These are phyloP conservation scores for Zaprionus nigranus DNA, from an alignment of 1,140 invertebrate genomes.

Conservation along the genomic window DNA sequence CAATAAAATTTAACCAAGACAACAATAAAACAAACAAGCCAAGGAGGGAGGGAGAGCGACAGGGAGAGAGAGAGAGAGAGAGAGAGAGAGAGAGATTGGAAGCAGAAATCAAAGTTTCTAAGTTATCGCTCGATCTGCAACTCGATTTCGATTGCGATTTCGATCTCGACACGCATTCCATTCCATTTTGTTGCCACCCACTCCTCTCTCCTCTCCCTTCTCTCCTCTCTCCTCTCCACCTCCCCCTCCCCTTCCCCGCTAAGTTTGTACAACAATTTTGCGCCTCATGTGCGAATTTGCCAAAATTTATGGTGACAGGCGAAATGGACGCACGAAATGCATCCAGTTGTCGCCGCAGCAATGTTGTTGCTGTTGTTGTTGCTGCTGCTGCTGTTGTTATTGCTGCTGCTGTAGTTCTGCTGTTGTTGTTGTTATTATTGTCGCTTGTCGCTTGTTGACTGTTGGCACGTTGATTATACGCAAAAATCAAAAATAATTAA, in stretches of 20 bases:
- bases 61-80: not conserved
- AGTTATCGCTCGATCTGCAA: too few relatives aligned
- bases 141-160: conserved; percentile 2
- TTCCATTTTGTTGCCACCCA: not conserved
- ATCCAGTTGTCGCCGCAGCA: conserved; percentile 57
- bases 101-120: too few relatives aligned
- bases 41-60: not conserved
- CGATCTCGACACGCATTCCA: not conserved
- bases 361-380: conserved; percentile 27
- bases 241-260: fast-evolving
- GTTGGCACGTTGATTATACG: conserved; percentile 82
- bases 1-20: conserved; percentile 71
- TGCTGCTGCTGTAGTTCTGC: conserved; percentile 11
- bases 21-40: conserved; percentile 35
- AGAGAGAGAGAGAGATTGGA: not conserved
- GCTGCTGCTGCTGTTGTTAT: conserved; percentile 19
- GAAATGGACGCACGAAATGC: conserved; percentile 66
- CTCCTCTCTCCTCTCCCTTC: too few relatives aligned
- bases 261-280: conserved; percentile 40
- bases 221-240: too few relatives aligned
- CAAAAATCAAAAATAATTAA: conserved; percentile 84
- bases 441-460: conserved; percentile 44
- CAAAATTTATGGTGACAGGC: conserved; percentile 75
- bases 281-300: conserved; percentile 78
- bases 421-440: conserved; percentile 41